These are phyloP conservation scores for Sphaeramia orbicularis DNA, from an alignment of 2,797 vertebrate species.

Conservation along the genomic window DNA sequence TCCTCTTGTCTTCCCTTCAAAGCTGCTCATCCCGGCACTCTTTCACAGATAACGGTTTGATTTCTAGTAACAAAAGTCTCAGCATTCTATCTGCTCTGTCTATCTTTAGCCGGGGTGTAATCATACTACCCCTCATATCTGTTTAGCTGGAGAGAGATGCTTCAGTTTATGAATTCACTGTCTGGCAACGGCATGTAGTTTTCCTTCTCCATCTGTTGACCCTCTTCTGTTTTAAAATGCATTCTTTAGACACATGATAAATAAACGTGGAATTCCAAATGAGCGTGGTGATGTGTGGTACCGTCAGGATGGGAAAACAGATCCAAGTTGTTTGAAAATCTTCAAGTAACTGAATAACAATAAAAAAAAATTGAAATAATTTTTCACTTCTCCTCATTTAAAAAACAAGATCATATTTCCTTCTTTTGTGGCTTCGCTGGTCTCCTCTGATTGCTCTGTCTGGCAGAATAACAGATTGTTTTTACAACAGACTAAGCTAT, in stretches of 20 bases:
- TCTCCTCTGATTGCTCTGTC: constrained; percentile 47
- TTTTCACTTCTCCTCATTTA: constrained; percentile 21
- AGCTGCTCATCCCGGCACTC: constrained; percentile 24
- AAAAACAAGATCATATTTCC: constrained; percentile 44
- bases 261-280: too few relatives aligned
- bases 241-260: too few relatives aligned
- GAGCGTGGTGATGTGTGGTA: not conserved
- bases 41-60: constrained; percentile 15
- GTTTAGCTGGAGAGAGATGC: constrained; percentile 13
- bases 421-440: constrained; percentile 17
- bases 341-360: constrained; percentile 30
- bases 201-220: not conserved
- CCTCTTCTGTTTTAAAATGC: not conserved
- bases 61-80: constrained; percentile 13
- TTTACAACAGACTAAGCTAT: constrained; percentile 52
- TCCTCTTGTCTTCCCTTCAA: constrained; percentile 40
- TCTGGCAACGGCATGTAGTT: not conserved
- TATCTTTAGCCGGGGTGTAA: not conserved
- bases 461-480: constrained; percentile 57
- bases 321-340: constrained; percentile 4
- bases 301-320: not conserved
- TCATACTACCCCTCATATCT: not conserved
- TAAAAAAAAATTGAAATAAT: constrained; percentile 12
- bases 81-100: constrained; percentile 3
- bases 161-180: constrained; percentile 2